phyloP scores from a whole-genome alignment of 2,113 vertebrate species.

The Brachyistius frenatus region DNA sequence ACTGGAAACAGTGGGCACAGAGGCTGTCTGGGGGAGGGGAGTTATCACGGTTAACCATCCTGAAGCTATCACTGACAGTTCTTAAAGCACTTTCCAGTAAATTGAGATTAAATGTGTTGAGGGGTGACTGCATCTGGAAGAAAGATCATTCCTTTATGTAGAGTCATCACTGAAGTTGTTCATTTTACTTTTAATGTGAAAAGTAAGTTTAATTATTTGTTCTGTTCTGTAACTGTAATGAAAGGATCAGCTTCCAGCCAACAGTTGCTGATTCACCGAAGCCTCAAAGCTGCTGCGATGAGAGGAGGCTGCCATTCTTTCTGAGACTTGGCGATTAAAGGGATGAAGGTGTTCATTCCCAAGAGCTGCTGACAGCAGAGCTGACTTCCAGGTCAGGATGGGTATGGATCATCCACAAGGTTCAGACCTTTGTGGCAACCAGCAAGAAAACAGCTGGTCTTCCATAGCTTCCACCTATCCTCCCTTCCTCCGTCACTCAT shows the following conservation, averaged over 20 bases:
- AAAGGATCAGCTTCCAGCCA: conserved; percentile 49
- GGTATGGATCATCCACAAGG: conserved; percentile 55
- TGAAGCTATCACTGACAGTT: conserved; percentile 51
- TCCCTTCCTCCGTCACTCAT: conserved; percentile 42
- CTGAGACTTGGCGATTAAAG: conserved; percentile 63
- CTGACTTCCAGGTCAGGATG: conserved; percentile 70
- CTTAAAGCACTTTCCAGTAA: conserved; percentile 39
- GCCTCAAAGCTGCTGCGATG: conserved; percentile 38
- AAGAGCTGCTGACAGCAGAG: conserved; percentile 74
- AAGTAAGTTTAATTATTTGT: background rate
- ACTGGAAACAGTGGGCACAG: conserved; percentile 70
- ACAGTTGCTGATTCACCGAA: conserved; percentile 56
- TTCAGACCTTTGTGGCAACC: conserved; percentile 45
- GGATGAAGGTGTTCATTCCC: conserved; percentile 57
- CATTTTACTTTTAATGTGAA: conserved; percentile 1
- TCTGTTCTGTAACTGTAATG: conserved; percentile 16
- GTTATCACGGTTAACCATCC: conserved; percentile 57
- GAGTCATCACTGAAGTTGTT: background rate
- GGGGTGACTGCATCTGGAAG: conserved; percentile 13
- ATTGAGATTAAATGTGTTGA: conserved; percentile 16
- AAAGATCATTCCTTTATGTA: background rate
- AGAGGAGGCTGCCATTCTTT: conserved; percentile 51
- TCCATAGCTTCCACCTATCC: conserved; percentile 37
- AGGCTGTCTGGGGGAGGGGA: conserved; percentile 45
- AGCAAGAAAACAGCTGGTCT: conserved; percentile 73